Evolutionary conservation across 2,888 invertebrate species (phyloP).

Genomic region (Molorchus minor): DNA sequence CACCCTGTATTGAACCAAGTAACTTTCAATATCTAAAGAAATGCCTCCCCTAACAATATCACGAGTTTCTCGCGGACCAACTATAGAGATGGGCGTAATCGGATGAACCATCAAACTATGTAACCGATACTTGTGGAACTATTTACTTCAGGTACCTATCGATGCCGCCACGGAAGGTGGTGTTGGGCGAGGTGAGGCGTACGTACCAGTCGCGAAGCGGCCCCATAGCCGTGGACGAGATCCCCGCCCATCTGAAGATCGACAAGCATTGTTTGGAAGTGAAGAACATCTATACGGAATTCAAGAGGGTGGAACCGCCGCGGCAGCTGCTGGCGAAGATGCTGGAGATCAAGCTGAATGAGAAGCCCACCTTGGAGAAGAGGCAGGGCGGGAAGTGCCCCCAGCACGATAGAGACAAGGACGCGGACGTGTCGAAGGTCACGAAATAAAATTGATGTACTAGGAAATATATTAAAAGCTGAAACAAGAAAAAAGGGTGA

Average conservation of each 20-base stretch:
- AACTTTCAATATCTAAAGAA: no score
- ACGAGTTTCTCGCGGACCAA: no score
- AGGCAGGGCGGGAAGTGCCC: background rate
- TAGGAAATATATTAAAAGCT: no score
- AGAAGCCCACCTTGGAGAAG: slow-evolving; percentile 19
- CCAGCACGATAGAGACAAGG: background rate
- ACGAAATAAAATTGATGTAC: background rate
- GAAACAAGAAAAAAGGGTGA: no score
- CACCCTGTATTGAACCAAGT: no score
- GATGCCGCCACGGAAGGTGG: slow-evolving; percentile 26
- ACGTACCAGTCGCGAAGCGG: slow-evolving; percentile 50
- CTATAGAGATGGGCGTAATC: no score
- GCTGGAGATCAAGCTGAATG: slow-evolving; percentile 51
- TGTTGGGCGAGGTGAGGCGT: slow-evolving; percentile 9
- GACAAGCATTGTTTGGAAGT: slow-evolving; percentile 52
- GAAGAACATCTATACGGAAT: slow-evolving; percentile 56
- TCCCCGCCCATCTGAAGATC: slow-evolving; percentile 51
- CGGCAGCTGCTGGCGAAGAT: slow-evolving; percentile 49
- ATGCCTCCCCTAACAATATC: no score
- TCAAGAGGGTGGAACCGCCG: slow-evolving; percentile 55
- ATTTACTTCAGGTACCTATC: slow-evolving; percentile 40
- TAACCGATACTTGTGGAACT: no score
- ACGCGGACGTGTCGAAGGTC: background rate
- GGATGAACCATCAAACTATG: no score
- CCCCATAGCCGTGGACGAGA: slow-evolving; percentile 48